A percentile compares a stretch with the other conserved stretches of the same genome.
These are phyloP conservation scores for Ceyx margarethae DNA, from an alignment of 2,113 vertebrate species.

Conservation along the genomic window DNA sequence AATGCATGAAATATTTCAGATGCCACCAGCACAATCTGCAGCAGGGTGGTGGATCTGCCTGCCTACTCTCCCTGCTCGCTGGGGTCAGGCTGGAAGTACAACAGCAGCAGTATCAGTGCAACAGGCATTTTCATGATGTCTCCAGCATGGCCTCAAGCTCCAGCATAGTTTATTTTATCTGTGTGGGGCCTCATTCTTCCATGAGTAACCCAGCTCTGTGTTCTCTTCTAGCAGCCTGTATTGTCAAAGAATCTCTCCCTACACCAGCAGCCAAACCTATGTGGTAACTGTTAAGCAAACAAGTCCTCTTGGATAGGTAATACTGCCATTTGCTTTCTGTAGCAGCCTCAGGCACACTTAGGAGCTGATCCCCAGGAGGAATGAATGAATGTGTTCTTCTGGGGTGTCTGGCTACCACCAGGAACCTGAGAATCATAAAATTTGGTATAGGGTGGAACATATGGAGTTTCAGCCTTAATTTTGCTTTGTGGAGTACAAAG, in stretches of 20 bases:
- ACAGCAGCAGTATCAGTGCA: background rate
- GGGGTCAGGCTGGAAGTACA: background rate
- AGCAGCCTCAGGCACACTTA: background rate
- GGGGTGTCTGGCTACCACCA: background rate
- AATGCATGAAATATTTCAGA: slow-evolving; percentile 15
- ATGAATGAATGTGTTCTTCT: background rate
- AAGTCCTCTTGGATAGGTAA: background rate
- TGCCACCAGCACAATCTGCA: background rate
- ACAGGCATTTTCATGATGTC: background rate
- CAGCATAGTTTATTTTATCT: background rate
- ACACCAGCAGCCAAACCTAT: background rate
- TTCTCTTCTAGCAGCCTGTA: background rate
- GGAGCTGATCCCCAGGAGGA: background rate
- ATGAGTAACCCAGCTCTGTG: background rate
- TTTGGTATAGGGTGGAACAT: background rate
- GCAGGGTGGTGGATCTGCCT: background rate
- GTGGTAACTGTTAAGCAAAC: background rate
- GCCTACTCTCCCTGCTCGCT: background rate
- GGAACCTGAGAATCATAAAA: background rate
- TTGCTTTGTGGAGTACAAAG: background rate
- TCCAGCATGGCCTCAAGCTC: background rate
- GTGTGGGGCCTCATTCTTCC: background rate
- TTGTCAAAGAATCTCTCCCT: background rate
- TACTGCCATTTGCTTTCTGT: background rate
- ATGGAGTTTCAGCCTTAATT: background rate